phyloP scores from a whole-genome alignment of 2,888 invertebrate genomes.

The Trichogramma dendrolimi region DNA sequence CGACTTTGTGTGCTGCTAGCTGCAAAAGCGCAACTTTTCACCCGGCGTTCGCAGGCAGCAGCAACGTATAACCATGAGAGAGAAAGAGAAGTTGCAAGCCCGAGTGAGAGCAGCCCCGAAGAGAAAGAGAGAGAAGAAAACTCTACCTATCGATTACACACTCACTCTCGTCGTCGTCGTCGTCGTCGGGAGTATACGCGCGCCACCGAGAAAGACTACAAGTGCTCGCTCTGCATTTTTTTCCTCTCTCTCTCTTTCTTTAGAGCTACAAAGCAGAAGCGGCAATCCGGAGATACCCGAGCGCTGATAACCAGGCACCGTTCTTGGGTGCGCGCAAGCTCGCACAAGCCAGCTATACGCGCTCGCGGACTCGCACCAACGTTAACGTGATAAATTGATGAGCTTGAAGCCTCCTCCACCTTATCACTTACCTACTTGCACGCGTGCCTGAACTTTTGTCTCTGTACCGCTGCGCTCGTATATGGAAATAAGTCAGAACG shows the following conservation, averaged over 20 bases:
- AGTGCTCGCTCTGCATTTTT: constrained; percentile 24
- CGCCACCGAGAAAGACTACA: constrained; percentile 2
- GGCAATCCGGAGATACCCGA: neutral
- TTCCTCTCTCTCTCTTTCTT: too few species aligned
- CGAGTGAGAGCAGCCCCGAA: neutral
- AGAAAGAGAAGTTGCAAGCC: too few species aligned
- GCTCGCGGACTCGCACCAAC: neutral
- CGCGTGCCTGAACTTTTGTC: too few species aligned
- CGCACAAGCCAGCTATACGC: neutral
- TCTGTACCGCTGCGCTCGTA: too few species aligned
- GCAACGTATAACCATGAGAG: too few species aligned
- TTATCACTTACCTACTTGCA: too few species aligned
- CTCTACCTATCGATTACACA: constrained; percentile 25
- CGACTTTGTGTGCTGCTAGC: constrained; percentile 16
- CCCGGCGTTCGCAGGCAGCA: neutral
- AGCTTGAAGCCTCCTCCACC: too few species aligned
- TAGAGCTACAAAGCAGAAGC: neutral
- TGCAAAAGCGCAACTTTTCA: constrained; percentile 23
- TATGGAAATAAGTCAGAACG: too few species aligned
- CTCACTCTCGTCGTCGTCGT: neutral
- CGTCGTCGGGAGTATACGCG: too few species aligned
- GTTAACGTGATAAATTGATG: neutral
- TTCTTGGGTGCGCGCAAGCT: neutral
- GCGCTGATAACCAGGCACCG: neutral
- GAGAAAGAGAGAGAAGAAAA: constrained; percentile 6